These are phyloP conservation scores for Glaucopsyche alexis DNA, from an alignment of 2,888 invertebrate genomes.

Conservation along the genomic window DNA sequence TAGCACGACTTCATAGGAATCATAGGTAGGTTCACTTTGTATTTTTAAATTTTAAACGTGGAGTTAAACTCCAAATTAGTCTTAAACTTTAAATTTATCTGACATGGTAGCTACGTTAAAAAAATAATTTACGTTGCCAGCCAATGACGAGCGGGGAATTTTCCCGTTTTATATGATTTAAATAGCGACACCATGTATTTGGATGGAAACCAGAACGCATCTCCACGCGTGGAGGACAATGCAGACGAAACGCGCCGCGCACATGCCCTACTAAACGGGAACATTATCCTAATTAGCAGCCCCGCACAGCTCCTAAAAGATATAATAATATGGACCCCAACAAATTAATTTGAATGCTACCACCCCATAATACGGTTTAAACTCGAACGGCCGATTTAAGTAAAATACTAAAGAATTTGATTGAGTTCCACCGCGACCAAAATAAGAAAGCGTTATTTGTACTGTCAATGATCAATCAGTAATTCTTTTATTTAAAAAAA, in stretches of 20 bases:
- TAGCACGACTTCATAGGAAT: no score
- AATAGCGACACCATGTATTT: background rate
- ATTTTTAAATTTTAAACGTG: background rate
- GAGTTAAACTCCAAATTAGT: background rate
- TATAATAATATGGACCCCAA: constrained; percentile 12
- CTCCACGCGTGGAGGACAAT: constrained; percentile 37
- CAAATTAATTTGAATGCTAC: constrained; percentile 30
- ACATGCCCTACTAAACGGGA: constrained; percentile 40
- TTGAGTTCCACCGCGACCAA: constrained; percentile 28
- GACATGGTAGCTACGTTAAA: background rate
- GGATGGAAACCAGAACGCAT: constrained; percentile 30
- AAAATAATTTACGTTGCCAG: background rate
- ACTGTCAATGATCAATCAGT: constrained; percentile 38
- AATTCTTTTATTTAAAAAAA: constrained; percentile 46
- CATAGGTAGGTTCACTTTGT: background rate
- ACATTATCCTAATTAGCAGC: constrained; percentile 42
- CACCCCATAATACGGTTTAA: background rate
- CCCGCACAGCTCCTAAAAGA: constrained; percentile 24
- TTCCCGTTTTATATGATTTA: background rate
- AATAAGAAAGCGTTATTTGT: constrained; percentile 39
- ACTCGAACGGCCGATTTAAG: constrained; percentile 14
- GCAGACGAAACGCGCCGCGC: constrained; percentile 35
- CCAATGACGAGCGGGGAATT: background rate
- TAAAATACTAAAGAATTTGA: constrained; percentile 13
- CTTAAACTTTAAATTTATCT: background rate